Conservation (phyloP, 2,797 vertebrate genomes). For the Dicrostonyx torquatus region DNA sequence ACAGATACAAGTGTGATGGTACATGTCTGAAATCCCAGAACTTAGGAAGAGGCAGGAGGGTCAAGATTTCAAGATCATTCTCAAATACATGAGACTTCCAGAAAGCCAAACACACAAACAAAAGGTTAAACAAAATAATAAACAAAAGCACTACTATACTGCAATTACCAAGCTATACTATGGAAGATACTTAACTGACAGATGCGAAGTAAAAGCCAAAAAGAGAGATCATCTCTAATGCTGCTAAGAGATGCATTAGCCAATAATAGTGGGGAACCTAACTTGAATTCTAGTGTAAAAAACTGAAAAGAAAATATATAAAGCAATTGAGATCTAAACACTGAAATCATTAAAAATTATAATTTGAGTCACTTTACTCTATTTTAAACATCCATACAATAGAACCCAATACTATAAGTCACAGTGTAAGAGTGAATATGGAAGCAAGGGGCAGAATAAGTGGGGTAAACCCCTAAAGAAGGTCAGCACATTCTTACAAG, state of each 20-base stretch:
- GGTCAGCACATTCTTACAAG: neutral
- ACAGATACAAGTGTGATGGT: neutral
- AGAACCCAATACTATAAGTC: neutral
- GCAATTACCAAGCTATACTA: neutral
- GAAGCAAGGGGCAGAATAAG: neutral
- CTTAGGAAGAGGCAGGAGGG: neutral
- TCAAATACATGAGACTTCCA: neutral
- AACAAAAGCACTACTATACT: slow-evolving; percentile 4
- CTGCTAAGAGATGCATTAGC: neutral
- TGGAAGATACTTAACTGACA: neutral
- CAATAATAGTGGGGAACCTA: neutral
- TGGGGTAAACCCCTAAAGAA: neutral
- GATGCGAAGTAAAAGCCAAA: slow-evolving; percentile 24
- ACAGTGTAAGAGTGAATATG: slow-evolving; percentile 31
- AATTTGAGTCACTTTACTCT: slow-evolving; percentile 21
- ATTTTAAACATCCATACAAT: neutral
- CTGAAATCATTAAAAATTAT: slow-evolving; percentile 12
- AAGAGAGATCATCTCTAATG: neutral
- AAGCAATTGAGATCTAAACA: slow-evolving; percentile 18
- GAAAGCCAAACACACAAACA: neutral
- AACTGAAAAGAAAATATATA: slow-evolving; percentile 33
- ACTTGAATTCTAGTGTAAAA: slow-evolving; percentile 12
- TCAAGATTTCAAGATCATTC: neutral
- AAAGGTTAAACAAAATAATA: neutral
- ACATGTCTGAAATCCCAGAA: neutral